These are phyloP conservation scores for Stenotaenia linearis DNA, from an alignment of 2,888 invertebrate genomes.

Conservation along the genomic window DNA sequence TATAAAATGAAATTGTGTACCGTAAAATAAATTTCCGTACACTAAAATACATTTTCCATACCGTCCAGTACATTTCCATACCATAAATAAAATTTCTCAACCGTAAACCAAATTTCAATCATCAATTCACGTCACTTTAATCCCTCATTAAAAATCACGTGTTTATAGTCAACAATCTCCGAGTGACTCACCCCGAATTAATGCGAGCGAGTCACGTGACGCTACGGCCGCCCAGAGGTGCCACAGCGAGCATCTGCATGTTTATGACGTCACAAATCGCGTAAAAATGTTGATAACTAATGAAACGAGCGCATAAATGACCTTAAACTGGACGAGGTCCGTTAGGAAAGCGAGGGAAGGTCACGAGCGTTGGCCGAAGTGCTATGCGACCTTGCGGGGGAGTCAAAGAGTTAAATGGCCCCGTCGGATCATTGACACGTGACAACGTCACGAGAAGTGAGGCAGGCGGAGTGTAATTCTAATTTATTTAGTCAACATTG, in stretches of 20 bases:
- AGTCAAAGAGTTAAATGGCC: neutral
- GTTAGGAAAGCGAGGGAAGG: neutral
- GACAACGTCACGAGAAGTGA: neutral
- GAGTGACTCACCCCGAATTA: no score
- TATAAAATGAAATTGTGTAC: no score
- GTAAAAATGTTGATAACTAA: neutral
- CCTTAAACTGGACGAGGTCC: conserved; percentile 2
- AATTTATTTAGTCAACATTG: neutral
- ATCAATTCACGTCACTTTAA: no score
- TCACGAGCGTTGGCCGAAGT: neutral
- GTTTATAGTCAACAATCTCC: no score
- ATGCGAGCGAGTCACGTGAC: neutral
- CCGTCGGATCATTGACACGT: neutral
- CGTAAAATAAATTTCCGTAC: no score
- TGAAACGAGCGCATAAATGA: neutral
- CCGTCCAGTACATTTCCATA: no score
- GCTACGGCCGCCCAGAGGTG: neutral
- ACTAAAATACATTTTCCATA: no score
- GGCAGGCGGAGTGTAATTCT: neutral
- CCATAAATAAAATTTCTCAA: no score
- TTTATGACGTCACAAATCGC: neutral
- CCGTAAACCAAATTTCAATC: no score
- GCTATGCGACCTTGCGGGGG: neutral
- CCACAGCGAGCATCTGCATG: neutral
- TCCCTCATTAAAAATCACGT: no score